Conservation (phyloP, 2,797 vertebrate genomes). For the Sebastes vulpes region DNA sequence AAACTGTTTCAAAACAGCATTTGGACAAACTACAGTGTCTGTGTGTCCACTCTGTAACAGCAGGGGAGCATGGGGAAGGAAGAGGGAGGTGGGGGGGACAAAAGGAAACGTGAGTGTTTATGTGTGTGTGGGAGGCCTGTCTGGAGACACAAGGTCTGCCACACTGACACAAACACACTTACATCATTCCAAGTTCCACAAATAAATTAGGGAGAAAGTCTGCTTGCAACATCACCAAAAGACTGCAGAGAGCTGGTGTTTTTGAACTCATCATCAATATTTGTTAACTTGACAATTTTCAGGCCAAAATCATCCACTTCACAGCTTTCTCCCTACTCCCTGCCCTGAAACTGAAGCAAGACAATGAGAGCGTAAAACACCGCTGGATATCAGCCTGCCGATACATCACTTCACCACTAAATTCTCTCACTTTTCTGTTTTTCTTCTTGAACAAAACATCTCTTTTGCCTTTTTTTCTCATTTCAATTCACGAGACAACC, state of each 20-base stretch:
- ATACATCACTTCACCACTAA: neutral
- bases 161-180: constrained; percentile 59
- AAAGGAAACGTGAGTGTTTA: constrained; percentile 44
- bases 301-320: neutral
- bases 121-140: constrained; percentile 43
- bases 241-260: neutral
- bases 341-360: neutral
- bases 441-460: neutral
- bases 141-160: constrained; percentile 69
- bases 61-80: constrained; percentile 49
- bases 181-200: constrained; percentile 40
- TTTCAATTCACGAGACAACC: constrained; percentile 22
- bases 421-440: neutral
- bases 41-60: constrained; percentile 38
- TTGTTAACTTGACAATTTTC: constrained; percentile 5
- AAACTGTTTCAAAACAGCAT: neutral
- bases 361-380: neutral
- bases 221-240: constrained; percentile 5
- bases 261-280: neutral
- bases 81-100: constrained; percentile 25
- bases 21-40: constrained; percentile 15
- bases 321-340: neutral
- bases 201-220: constrained; percentile 41
- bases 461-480: neutral
- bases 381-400: neutral